These are phyloP conservation scores for Epinotia nisella DNA, from an alignment of 2,888 invertebrate genomes.

Conservation along the genomic window DNA sequence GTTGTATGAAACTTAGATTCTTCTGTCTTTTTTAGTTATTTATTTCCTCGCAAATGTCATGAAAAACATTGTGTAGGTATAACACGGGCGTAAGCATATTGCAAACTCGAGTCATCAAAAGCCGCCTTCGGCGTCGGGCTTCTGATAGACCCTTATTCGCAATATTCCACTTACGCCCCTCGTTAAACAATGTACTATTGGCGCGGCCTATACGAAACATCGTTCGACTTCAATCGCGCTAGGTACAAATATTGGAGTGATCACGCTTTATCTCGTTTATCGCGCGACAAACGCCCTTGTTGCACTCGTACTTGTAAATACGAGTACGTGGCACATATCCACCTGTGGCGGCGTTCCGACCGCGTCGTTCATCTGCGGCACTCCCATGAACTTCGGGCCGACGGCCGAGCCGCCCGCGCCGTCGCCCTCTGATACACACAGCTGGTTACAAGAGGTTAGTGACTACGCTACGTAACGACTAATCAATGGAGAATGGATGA, in stretches of 20 bases:
- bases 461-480: not conserved
- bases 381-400: constrained; percentile 74
- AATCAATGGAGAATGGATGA: too few relatives aligned
- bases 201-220: not conserved
- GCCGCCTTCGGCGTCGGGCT: too few relatives aligned
- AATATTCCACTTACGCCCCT: too few relatives aligned
- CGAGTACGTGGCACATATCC: constrained; percentile 33
- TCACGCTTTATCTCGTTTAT: not conserved
- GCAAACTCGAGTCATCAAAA: too few relatives aligned
- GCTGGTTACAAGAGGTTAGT: constrained; percentile 29
- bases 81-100: too few relatives aligned
- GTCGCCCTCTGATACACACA: constrained; percentile 69
- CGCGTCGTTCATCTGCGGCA: constrained; percentile 70
- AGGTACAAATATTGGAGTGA: too few relatives aligned
- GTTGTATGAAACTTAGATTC: too few relatives aligned
- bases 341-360: constrained; percentile 63
- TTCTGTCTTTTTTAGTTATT: too few relatives aligned
- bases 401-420: constrained; percentile 70
- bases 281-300: not conserved
- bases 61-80: too few relatives aligned
- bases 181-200: too few relatives aligned
- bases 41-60: too few relatives aligned
- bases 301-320: constrained; percentile 23
- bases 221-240: not conserved
- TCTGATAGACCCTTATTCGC: too few relatives aligned